A percentile compares a stretch with the other conserved stretches of the same genome.
phyloP scores from a whole-genome alignment of 2,113 vertebrate species.

The Madoqua kirkii region DNA sequence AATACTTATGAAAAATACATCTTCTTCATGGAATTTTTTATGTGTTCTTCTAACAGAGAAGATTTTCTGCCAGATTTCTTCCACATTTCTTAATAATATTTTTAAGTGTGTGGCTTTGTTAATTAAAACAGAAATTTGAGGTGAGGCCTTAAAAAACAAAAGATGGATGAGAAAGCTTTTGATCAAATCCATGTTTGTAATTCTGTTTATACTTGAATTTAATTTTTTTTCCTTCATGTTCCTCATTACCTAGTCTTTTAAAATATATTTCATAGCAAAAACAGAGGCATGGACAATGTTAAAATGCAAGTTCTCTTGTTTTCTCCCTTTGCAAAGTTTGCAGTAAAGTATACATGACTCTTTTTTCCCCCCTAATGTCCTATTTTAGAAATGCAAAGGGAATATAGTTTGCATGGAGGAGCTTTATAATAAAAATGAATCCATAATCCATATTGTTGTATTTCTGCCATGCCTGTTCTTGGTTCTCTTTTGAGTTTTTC shows the following conservation, averaged over 20 bases:
- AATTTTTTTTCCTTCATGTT: background rate
- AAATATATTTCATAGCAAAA: slow-evolving; percentile 42
- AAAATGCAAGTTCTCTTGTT: background rate
- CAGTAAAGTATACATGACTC: slow-evolving; percentile 11
- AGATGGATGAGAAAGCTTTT: slow-evolving; percentile 23
- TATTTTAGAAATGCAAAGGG: slow-evolving; percentile 34
- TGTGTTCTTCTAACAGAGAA: background rate
- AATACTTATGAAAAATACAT: slow-evolving; percentile 31
- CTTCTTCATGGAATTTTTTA: slow-evolving; percentile 35
- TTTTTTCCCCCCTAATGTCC: background rate
- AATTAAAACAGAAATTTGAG: slow-evolving; percentile 17
- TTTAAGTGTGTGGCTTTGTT: slow-evolving; percentile 5
- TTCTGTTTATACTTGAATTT: background rate
- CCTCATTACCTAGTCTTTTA: slow-evolving; percentile 55
- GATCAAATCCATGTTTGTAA: slow-evolving; percentile 37
- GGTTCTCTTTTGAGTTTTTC: background rate
- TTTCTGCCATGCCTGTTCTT: background rate
- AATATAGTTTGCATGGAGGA: background rate
- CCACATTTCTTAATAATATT: too few species aligned
- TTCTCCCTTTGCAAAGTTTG: background rate
- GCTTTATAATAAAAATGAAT: background rate
- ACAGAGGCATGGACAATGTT: background rate
- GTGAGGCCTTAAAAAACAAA: background rate
- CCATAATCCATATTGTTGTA: background rate
- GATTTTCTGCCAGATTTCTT: slow-evolving; percentile 51